Base-by-base conservation (phyloP, 2,888 invertebrate species). In the Diadromus collaris region DNA sequence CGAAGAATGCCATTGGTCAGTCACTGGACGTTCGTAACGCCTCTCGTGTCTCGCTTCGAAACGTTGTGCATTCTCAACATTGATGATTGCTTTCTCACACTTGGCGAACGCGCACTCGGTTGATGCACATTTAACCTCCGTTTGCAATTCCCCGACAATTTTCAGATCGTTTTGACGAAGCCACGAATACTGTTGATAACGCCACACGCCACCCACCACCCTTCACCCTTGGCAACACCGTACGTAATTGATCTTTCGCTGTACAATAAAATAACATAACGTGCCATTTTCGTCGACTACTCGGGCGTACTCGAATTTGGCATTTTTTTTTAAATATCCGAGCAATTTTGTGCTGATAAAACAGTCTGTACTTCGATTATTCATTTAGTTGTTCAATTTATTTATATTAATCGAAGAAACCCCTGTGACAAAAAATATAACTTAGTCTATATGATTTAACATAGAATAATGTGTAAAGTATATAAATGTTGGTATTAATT, bases 111-210 rank as follows among this genome's bases (percentile, higher is more conserved):
- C 21, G 19, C 51, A 46, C 6, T 68, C 44, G 6, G 19, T 38
- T 27, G 32, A 44, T 27, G 61, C 19, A 19, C 16, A 51, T 32
- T 77, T 76, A 77, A 73, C 72, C 77, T 58, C 46, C 21, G 34
- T n/a, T 48, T 34, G 19, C 29, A 68, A 34, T 63, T 46, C 56
- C 46, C 41, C 21, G 41, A 24, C 13, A 56, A 71, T 67, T 51
- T 27, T 56, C 44, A 56, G 34, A 61, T 32, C 32, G 29, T 34
- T 29, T 60, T n/a, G 34, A 9, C 29, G 61, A 58, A 44, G 44
- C 38, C 56, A 34, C 58, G 44, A 21, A 44, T 41, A 56, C 27
- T 29, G 13, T 38, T 41, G 68, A 56, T 68, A 56, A 41, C 24
- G 21, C 41, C 27, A 2, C 6, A 19, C 27, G 41, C 56, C 32